phyloP scores from a whole-genome alignment of 1,140 invertebrate genomes.

The Drosophila ogumai region DNA sequence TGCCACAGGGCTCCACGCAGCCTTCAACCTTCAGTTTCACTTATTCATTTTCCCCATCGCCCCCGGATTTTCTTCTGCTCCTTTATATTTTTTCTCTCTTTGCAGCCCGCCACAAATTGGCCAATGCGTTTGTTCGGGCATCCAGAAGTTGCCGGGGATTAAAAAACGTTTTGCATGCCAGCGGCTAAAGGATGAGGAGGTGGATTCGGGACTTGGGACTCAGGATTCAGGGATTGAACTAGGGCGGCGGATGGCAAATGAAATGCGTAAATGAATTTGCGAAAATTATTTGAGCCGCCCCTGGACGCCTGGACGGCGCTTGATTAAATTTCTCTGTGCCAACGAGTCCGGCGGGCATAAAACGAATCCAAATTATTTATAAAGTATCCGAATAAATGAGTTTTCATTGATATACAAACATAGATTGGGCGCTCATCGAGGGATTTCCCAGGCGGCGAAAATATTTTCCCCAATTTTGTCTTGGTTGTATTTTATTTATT shows the following conservation, averaged over 20 bases:
- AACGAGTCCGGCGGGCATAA: slow-evolving; percentile 66
- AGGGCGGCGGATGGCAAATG: slow-evolving; percentile 31
- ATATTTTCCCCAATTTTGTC: slow-evolving; percentile 32
- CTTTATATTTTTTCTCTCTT: slow-evolving; percentile 9
- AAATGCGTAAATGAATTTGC: slow-evolving; percentile 79
- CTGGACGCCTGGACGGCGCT: slow-evolving; percentile 37
- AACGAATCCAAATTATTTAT: slow-evolving; percentile 66
- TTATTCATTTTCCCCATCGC: slow-evolving; percentile 38
- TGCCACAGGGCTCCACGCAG: slow-evolving; percentile 23
- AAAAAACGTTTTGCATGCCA: slow-evolving; percentile 79
- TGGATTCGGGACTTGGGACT: neutral
- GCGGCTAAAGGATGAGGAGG: slow-evolving; percentile 15
- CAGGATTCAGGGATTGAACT: slow-evolving; percentile 2
- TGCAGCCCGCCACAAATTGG: slow-evolving; percentile 50
- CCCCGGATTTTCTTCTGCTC: slow-evolving; percentile 21
- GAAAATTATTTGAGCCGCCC: slow-evolving; percentile 70
- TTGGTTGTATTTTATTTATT: slow-evolving; percentile 68
- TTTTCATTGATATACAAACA: slow-evolving; percentile 74
- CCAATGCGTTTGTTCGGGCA: slow-evolving; percentile 53
- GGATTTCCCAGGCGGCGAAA: slow-evolving; percentile 61
- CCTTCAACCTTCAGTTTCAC: slow-evolving; percentile 50
- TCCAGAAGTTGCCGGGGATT: slow-evolving; percentile 53
- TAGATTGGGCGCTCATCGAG: slow-evolving; percentile 51
- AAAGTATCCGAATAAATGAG: slow-evolving; percentile 56
- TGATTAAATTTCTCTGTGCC: slow-evolving; percentile 70